Percentiles rank a stretch among this genome's conserved stretches.
Conservation (phyloP, 2,888 invertebrate genomes). For the Folsomia candida region DNA sequence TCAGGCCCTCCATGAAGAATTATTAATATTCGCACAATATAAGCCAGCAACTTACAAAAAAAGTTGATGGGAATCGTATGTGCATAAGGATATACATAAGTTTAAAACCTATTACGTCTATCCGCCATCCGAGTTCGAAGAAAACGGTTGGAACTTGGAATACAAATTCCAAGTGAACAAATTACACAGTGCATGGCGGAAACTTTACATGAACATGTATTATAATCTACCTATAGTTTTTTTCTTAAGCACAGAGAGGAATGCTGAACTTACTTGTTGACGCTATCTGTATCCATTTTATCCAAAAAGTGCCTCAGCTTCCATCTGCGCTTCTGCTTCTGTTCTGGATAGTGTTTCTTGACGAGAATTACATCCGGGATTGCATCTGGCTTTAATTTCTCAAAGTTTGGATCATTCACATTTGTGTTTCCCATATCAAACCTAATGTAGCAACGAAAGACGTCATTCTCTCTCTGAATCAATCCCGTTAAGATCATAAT, state of each 20-base stretch:
- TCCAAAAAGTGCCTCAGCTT: slow-evolving; percentile 62
- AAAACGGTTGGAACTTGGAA: too few species aligned
- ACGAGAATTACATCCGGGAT: slow-evolving; percentile 92
- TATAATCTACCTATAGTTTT: too few species aligned
- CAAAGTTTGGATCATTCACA: slow-evolving; percentile 83
- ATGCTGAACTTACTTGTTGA: slow-evolving; percentile 40
- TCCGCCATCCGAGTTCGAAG: too few species aligned
- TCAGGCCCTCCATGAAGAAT: slow-evolving; percentile 1
- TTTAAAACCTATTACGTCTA: too few species aligned
- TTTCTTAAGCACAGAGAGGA: too few species aligned
- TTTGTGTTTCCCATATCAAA: slow-evolving; percentile 88
- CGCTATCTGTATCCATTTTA: slow-evolving; percentile 45
- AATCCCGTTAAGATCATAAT: slow-evolving; percentile 7
- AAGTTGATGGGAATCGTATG: neutral
- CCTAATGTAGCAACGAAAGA: slow-evolving; percentile 55
- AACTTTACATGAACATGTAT: too few species aligned
- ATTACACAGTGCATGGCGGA: too few species aligned
- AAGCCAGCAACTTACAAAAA: neutral
- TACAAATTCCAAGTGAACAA: too few species aligned
- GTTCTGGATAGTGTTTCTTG: slow-evolving; percentile 81
- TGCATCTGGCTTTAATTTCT: slow-evolving; percentile 65
- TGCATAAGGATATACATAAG: too few species aligned
- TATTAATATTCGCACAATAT: neutral
- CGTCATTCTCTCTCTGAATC: neutral
- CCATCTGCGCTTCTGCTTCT: slow-evolving; percentile 64